These are phyloP conservation scores for Melipona beecheii DNA, from an alignment of 2,888 invertebrate species.

Conservation along the genomic window DNA sequence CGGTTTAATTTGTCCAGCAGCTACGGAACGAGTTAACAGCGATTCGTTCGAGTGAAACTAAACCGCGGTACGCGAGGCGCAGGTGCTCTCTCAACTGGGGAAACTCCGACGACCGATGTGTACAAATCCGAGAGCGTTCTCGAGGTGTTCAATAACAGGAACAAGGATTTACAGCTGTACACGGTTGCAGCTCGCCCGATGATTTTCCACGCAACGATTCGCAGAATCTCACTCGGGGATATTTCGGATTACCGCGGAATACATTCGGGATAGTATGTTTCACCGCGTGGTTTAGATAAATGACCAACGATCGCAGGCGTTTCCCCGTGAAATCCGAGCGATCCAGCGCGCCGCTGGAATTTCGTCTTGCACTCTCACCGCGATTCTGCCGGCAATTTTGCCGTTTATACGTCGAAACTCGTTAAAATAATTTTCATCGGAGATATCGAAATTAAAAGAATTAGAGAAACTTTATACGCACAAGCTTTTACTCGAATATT, in stretches of 20 bases:
- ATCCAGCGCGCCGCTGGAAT: slow-evolving; percentile 61
- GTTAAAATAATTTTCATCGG: neutral
- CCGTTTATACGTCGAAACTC: neutral
- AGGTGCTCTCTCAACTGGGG: slow-evolving; percentile 29
- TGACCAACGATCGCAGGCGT: slow-evolving; percentile 43
- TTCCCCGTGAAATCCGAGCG: slow-evolving; percentile 59
- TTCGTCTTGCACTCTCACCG: slow-evolving; percentile 56
- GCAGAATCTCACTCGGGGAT: slow-evolving; percentile 44
- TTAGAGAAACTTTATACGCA: too few relatives aligned
- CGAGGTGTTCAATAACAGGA: neutral
- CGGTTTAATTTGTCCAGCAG: slow-evolving; percentile 39
- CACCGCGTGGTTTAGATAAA: slow-evolving; percentile 63
- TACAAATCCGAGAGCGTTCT: slow-evolving; percentile 11
- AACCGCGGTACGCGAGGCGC: slow-evolving; percentile 35
- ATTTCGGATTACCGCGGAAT: slow-evolving; percentile 20
- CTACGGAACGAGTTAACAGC: slow-evolving; percentile 61
- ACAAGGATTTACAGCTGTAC: slow-evolving; percentile 12
- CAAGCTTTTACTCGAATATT: too few relatives aligned
- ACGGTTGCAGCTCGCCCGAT: neutral
- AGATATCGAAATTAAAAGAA: too few relatives aligned
- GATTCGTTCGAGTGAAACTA: slow-evolving; percentile 58
- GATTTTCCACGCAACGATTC: slow-evolving; percentile 27
- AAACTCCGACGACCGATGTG: slow-evolving; percentile 16
- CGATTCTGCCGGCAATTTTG: slow-evolving; percentile 51
- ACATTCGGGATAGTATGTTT: slow-evolving; percentile 39